phyloP scores from a whole-genome alignment of 2,113 vertebrate species.

The Hemichromis elongatus region DNA sequence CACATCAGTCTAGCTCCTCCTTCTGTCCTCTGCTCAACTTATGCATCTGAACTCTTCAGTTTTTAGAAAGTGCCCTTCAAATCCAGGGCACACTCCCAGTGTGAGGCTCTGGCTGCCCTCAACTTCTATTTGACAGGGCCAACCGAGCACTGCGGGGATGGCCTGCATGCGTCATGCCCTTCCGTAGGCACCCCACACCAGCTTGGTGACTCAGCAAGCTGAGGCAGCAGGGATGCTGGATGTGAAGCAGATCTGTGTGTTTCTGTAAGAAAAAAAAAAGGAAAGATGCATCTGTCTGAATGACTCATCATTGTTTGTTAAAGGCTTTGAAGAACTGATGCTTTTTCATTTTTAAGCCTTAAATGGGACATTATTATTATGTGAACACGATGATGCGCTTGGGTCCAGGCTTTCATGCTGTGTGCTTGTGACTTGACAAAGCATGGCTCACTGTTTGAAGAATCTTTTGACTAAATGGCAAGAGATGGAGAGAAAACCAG shows the following conservation, averaged over 20 bases:
- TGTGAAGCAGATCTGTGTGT: constrained; percentile 3
- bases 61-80: background rate
- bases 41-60: background rate
- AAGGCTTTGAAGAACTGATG: constrained; percentile 24
- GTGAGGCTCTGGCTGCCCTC: constrained; percentile 1
- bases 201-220: constrained; percentile 53
- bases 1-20: background rate
- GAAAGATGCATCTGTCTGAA: constrained; percentile 17
- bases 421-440: background rate
- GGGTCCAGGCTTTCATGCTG: background rate
- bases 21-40: background rate
- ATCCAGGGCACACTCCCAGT: constrained; percentile 6
- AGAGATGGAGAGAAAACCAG: background rate
- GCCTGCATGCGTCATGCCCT: constrained; percentile 36
- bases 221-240: constrained; percentile 32
- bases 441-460: background rate
- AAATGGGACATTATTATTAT: constrained; percentile 1
- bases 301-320: constrained; percentile 20
- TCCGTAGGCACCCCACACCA: constrained; percentile 21
- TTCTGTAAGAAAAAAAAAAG: background rate
- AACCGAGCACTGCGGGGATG: constrained; percentile 2
- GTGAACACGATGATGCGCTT: background rate
- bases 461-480: background rate
- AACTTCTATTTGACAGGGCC: background rate
- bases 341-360: background rate